A percentile compares a stretch with the other conserved stretches of the same genome.
phyloP scores from a whole-genome alignment of 1,140 invertebrate species.

The Drosophila punjabiensis region DNA sequence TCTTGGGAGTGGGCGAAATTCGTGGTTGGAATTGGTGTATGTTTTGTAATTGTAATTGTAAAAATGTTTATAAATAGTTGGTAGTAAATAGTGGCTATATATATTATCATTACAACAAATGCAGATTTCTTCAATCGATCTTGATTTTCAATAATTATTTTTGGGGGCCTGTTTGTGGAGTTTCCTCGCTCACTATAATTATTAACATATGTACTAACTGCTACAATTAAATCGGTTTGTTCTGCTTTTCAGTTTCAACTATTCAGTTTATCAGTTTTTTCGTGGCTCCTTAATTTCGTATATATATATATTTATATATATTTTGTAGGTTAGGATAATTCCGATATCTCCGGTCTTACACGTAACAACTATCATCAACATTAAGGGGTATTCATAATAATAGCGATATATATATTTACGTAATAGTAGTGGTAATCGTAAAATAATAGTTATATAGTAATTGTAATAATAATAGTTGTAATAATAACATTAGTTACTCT shows the following conservation, averaged over 20 bases:
- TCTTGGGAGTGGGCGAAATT: constrained; percentile 58
- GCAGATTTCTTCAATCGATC: constrained; percentile 43
- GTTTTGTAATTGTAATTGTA: constrained; percentile 34
- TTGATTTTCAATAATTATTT: constrained; percentile 8
- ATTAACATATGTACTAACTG: constrained; percentile 18
- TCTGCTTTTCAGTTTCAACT: constrained; percentile 19
- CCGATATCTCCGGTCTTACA: constrained; percentile 29
- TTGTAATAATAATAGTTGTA: constrained; percentile 14
- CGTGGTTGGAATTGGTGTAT: constrained; percentile 47
- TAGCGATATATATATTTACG: constrained; percentile 37
- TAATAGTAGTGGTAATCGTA: constrained; percentile 20
- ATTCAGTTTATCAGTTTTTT: constrained; percentile 10
- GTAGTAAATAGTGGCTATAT: constrained; percentile 18
- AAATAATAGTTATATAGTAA: constrained; percentile 26
- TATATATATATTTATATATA: background rate
- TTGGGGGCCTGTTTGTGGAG: constrained; percentile 10
- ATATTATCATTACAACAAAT: constrained; percentile 43
- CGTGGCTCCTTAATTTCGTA: constrained; percentile 22
- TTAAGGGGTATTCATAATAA: constrained; percentile 36
- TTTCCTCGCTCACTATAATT: constrained; percentile 1
- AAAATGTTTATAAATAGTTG: constrained; percentile 54
- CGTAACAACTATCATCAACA: constrained; percentile 48
- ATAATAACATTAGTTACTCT: constrained; percentile 53
- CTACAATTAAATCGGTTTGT: constrained; percentile 36
- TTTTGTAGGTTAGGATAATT: constrained; percentile 11